Base-by-base conservation (phyloP, 2,888 invertebrate species). In the Rotaria socialis region DNA sequence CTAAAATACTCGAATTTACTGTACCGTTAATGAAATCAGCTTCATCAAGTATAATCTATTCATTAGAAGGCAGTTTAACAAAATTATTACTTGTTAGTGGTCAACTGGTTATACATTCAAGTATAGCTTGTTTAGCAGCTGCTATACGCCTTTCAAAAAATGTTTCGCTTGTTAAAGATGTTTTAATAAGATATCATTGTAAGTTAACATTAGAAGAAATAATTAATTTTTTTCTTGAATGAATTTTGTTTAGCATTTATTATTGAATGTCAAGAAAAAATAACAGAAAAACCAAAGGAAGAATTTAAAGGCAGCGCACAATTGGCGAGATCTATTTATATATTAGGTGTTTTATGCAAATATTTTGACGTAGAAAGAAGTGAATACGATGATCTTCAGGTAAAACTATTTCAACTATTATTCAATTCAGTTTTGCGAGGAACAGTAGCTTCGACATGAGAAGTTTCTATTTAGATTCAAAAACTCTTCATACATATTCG, bases 1-100 rank as follows among this genome's bases (percentile, higher is more conserved):
- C 86, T 22, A 60, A 75, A 27, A 86, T 86, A 27, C 52, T 86
- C 22, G 86, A 96, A 91, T 92, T 96, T 87, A 95, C 98, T 58
- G 96, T 99, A 85, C 99, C 99, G 0, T 92, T 99, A 87, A 96
- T 99, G 94, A 96, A 97, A 90, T 97, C 99, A 92, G 98, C 99
- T 0, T 96, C 96, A 91, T 96, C 97, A 91, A 95, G 95, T 88
- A 97, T 99, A 92, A 93, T 99, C 89, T 95, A 96, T 19, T 96
- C 96, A 89, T 93, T 99, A 87, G 98, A 99, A 91, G 96, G 96
- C 91, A 96, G 97, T 88, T 94, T 96, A 88, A 96, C 97, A 90
- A 96, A 97, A 91, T 92, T 96, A 87, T 95, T 96, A 88, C 93
- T 97, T 86, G 94, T 95, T 89, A 94, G 96, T 89, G 96, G 96